Percentiles rank a stretch among this genome's conserved stretches.
Conservation (phyloP, 2,113 vertebrate species). For the Phycodurus eques region DNA sequence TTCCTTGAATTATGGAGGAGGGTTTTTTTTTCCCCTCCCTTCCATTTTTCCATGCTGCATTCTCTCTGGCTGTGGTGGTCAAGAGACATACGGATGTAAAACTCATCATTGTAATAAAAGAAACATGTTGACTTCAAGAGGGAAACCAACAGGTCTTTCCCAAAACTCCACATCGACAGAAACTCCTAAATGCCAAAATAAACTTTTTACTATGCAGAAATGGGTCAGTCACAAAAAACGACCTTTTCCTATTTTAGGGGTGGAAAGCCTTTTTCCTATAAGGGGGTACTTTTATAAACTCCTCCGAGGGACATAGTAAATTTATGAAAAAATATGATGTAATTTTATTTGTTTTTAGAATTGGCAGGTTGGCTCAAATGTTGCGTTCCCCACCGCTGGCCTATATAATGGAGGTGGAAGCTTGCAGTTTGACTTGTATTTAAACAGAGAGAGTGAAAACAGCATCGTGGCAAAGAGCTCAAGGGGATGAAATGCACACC, state of each 20-base stretch:
- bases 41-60: slow-evolving; percentile 1
- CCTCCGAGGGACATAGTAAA: neutral
- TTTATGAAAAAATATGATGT: neutral
- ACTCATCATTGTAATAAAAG: slow-evolving; percentile 5
- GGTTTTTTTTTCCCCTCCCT: neutral
- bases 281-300: neutral
- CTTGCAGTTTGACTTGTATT: slow-evolving; percentile 7
- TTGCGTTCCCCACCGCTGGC: neutral
- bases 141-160: neutral
- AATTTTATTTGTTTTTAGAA: neutral
- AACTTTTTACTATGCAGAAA: neutral
- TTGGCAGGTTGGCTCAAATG: neutral
- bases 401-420: neutral
- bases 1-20: neutral
- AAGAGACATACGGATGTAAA: neutral
- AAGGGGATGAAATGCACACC: slow-evolving; percentile 2
- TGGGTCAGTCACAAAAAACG: neutral
- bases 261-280: neutral
- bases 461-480: neutral
- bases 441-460: neutral
- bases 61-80: neutral
- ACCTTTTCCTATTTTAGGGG: neutral
- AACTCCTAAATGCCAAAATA: neutral
- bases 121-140: neutral
- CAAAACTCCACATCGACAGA: neutral